A percentile compares a stretch with the other conserved stretches of the same genome.
Evolutionary conservation across 2,888 invertebrate species (phyloP).

Genomic region (Orthosia incerta): DNA sequence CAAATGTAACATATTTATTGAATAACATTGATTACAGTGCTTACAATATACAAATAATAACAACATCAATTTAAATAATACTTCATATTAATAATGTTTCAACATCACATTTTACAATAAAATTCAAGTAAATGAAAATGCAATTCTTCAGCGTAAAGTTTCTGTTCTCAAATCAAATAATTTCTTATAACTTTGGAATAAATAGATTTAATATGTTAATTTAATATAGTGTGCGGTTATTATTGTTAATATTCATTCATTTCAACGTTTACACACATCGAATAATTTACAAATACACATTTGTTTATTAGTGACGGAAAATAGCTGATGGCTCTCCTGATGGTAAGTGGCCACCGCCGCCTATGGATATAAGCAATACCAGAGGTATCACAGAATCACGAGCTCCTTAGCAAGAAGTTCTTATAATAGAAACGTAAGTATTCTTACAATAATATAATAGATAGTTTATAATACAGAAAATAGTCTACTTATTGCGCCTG

Average conservation of each 20-base stretch:
- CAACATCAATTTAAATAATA: conserved; percentile 58
- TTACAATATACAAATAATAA: conserved; percentile 60
- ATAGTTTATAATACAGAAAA: conserved; percentile 31
- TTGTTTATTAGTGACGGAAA: neutral
- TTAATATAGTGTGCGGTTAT: conserved; percentile 52
- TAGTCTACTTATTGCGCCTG: neutral
- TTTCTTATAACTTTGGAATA: conserved; percentile 52
- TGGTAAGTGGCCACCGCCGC: no score
- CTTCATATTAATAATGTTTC: conserved; percentile 39
- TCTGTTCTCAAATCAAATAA: conserved; percentile 16
- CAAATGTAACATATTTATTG: conserved; percentile 62
- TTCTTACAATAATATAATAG: conserved; percentile 7
- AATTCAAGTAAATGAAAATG: conserved; percentile 41
- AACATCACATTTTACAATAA: conserved; percentile 44
- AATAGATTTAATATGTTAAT: conserved; percentile 25
- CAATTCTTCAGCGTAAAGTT: conserved; percentile 7
- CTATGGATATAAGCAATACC: neutral
- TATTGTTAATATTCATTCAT: conserved; percentile 14
- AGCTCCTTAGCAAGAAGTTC: neutral
- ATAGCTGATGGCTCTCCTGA: no score
- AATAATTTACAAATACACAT: conserved; percentile 57
- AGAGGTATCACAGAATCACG: neutral
- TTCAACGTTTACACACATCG: conserved; percentile 33
- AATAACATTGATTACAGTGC: conserved; percentile 63
- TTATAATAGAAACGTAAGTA: conserved; percentile 8